phyloP scores from a whole-genome alignment of 2,888 invertebrate genomes.

The Dione vanillae region DNA sequence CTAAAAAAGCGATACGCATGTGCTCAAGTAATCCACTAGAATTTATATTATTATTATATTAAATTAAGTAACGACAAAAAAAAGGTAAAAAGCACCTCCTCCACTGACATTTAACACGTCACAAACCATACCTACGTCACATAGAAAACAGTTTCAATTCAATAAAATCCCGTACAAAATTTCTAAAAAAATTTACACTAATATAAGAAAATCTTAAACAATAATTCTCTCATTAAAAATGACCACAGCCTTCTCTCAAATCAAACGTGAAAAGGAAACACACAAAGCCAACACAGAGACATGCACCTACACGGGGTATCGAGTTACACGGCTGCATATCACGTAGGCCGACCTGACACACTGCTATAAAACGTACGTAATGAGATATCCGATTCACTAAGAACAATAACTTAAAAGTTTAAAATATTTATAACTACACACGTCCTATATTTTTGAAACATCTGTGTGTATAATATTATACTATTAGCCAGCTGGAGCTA shows the following conservation, averaged over 20 bases:
- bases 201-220: background rate
- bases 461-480: too few species aligned
- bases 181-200: background rate
- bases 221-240: background rate
- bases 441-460: too few species aligned
- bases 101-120: too few species aligned
- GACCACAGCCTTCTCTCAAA: slow-evolving; percentile 2
- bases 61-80: too few species aligned
- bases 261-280: background rate
- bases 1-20: too few species aligned
- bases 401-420: background rate
- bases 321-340: slow-evolving; percentile 58
- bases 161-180: background rate
- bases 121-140: too few species aligned
- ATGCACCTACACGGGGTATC: slow-evolving; percentile 52
- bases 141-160: background rate
- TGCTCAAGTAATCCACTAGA: too few species aligned
- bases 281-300: slow-evolving; percentile 12
- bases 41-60: too few species aligned
- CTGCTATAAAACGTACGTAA: slow-evolving; percentile 21
- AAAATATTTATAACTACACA: slow-evolving; percentile 19
- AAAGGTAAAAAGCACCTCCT: too few species aligned
- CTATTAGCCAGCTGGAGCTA: too few species aligned
- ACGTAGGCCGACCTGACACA: slow-evolving; percentile 38
- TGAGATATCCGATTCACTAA: slow-evolving; percentile 13